Conservation (phyloP, 2,888 invertebrate species). For the Eustalomyia histrio region DNA sequence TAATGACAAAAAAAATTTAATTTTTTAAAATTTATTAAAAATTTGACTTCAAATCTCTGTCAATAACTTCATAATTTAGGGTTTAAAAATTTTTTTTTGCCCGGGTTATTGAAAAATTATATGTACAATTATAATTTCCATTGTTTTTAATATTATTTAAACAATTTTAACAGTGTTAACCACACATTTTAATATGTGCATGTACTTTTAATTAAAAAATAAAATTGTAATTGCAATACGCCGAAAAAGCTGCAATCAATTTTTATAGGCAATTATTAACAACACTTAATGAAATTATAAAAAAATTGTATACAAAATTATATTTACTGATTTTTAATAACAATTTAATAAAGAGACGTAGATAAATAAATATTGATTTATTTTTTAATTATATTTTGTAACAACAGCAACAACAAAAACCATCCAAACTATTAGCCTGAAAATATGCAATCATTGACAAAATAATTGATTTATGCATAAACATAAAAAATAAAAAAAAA, state of each 20-base stretch:
- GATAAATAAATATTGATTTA: neutral
- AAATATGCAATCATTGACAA: slow-evolving; percentile 49
- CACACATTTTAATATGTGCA: neutral
- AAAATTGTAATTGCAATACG: neutral
- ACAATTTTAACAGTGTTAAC: neutral
- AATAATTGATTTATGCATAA: slow-evolving; percentile 58
- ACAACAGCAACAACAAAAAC: neutral
- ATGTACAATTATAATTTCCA: neutral
- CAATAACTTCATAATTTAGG: no score
- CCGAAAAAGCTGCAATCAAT: neutral
- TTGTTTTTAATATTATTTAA: neutral
- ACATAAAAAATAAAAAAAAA: slow-evolving; percentile 8
- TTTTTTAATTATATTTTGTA: slow-evolving; percentile 4
- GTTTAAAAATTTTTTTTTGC: no score
- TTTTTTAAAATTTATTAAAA: no score
- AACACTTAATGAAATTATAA: neutral
- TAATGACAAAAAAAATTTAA: no score
- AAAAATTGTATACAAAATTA: neutral
- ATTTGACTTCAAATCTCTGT: no score
- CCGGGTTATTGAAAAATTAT: no score
- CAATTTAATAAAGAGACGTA: neutral
- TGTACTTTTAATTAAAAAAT: neutral
- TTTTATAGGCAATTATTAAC: neutral
- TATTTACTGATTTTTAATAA: neutral
- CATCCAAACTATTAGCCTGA: neutral